A percentile compares a stretch with the other conserved stretches of the same genome.
Conservation (phyloP, 2,888 invertebrate genomes). For the Caradrina clavipalpis region DNA sequence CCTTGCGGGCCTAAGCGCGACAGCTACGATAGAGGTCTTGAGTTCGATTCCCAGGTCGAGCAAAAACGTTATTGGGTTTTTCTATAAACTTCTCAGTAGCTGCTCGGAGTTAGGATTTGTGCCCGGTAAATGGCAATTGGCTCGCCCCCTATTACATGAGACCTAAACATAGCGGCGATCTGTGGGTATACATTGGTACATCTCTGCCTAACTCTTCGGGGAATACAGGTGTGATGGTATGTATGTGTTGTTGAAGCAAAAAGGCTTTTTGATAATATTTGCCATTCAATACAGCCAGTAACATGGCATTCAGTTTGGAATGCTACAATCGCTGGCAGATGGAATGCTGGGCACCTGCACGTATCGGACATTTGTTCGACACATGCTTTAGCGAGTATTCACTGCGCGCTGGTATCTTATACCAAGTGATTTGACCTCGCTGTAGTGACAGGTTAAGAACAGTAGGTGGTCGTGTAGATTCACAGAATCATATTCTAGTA, state of each 20-base stretch:
- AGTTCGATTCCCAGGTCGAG: too few relatives aligned
- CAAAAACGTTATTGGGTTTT: too few relatives aligned
- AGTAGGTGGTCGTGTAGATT: neutral
- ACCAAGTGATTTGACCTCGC: conserved; percentile 2
- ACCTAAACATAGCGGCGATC: too few relatives aligned
- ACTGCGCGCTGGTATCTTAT: conserved; percentile 48
- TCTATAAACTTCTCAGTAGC: too few relatives aligned
- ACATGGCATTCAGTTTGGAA: conserved; percentile 2
- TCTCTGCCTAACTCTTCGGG: too few relatives aligned
- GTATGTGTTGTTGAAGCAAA: neutral
- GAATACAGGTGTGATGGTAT: too few relatives aligned
- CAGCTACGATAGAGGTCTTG: too few relatives aligned
- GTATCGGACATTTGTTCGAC: conserved; percentile 33
- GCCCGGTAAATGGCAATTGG: too few relatives aligned
- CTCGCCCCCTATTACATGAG: too few relatives aligned
- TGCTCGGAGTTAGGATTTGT: too few relatives aligned
- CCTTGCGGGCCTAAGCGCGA: too few relatives aligned
- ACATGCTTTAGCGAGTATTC: conserved; percentile 56
- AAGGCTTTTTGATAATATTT: neutral
- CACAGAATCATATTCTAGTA: neutral
- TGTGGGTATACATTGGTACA: too few relatives aligned
- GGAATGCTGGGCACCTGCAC: conserved; percentile 33
- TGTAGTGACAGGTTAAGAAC: neutral
- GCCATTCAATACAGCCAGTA: neutral
- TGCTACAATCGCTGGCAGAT: conserved; percentile 15